Evolutionary conservation across 2,888 invertebrate species (phyloP).

Genomic region (Tinea trinotella): DNA sequence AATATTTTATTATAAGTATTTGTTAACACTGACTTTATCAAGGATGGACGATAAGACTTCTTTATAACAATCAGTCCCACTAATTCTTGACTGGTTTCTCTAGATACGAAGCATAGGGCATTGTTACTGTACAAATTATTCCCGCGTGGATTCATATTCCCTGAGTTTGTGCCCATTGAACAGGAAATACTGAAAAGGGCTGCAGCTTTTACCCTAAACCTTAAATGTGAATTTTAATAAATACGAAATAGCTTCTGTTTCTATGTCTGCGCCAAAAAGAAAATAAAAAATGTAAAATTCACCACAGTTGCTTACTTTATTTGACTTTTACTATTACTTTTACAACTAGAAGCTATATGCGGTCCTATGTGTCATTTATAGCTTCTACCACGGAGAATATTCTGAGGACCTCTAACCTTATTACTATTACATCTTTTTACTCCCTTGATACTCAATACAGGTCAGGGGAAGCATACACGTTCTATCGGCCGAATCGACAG

Average conservation of each 20-base stretch:
- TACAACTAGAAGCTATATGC: too few relatives aligned
- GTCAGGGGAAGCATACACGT: too few relatives aligned
- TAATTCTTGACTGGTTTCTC: background rate
- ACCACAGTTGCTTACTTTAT: background rate
- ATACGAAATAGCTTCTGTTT: background rate
- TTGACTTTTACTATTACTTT: too few relatives aligned
- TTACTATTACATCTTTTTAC: too few relatives aligned
- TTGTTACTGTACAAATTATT: conserved; percentile 8
- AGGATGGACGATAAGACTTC: too few relatives aligned
- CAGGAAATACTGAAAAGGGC: conserved; percentile 8
- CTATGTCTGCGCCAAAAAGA: background rate
- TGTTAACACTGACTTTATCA: too few relatives aligned
- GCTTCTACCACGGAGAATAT: too few relatives aligned
- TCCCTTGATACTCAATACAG: background rate
- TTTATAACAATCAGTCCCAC: background rate
- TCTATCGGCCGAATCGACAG: too few relatives aligned
- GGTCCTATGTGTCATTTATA: too few relatives aligned
- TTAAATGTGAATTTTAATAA: conserved; percentile 8
- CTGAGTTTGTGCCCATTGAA: conserved; percentile 1
- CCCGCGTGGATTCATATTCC: conserved; percentile 6
- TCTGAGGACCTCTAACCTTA: too few relatives aligned
- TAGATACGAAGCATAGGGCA: background rate
- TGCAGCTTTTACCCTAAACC: conserved; percentile 5
- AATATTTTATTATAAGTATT: too few relatives aligned
- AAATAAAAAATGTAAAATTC: background rate